phyloP scores from a whole-genome alignment of 2,888 invertebrate genomes.

The Leuctra nigra region DNA sequence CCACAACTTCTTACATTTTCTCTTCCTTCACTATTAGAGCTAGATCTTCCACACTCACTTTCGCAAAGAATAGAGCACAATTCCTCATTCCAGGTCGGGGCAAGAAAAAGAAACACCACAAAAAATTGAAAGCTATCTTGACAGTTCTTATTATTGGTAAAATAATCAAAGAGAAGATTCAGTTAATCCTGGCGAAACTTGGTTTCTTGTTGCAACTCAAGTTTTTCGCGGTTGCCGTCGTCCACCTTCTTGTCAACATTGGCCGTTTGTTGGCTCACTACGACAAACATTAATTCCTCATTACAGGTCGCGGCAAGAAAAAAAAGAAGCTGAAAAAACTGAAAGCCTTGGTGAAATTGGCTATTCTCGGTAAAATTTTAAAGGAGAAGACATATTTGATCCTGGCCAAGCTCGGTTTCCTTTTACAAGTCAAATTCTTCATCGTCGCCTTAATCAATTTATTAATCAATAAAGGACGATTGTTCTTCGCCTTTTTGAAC shows the following conservation, averaged over 20 bases:
- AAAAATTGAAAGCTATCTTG: conserved; percentile 60
- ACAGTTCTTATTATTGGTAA: conserved; percentile 61
- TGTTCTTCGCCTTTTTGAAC: conserved; percentile 18
- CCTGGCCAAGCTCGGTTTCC: conserved; percentile 64
- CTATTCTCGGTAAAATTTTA: conserved; percentile 59
- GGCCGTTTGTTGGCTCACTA: too few relatives aligned
- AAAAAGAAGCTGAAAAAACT: conserved; percentile 52
- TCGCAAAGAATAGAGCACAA: too few relatives aligned
- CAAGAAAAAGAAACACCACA: conserved; percentile 42
- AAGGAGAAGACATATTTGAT: conserved; percentile 66
- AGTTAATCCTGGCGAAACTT: conserved; percentile 62
- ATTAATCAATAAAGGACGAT: conserved; percentile 52
- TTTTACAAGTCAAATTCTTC: conserved; percentile 71
- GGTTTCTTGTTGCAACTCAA: conserved; percentile 68
- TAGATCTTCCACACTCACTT: too few relatives aligned
- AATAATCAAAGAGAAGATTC: conserved; percentile 64
- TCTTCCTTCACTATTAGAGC: too few relatives aligned
- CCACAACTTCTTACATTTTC: too few relatives aligned
- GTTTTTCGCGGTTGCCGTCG: conserved; percentile 65
- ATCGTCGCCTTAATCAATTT: conserved; percentile 61
- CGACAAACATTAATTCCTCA: too few relatives aligned
- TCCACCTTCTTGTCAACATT: conserved; percentile 61
- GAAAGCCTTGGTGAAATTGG: conserved; percentile 60
- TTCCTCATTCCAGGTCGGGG: neutral
- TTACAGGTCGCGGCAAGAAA: neutral